A percentile compares a stretch with the other conserved stretches of the same genome.
These are phyloP conservation scores for Pseudanteris insignis DNA, from an alignment of 2,888 invertebrate species.

Conservation along the genomic window DNA sequence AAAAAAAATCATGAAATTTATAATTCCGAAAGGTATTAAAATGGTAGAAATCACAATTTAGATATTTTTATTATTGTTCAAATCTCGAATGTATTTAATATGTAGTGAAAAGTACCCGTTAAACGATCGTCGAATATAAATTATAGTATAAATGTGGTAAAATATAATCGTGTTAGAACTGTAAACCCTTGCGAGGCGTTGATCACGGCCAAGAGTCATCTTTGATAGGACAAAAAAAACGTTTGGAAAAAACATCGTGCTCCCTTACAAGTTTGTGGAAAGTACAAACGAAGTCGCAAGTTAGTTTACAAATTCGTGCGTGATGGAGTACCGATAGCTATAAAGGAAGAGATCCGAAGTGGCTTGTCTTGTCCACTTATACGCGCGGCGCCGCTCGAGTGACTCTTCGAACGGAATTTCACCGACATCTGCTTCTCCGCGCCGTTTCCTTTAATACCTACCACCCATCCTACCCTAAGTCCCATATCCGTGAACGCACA, in stretches of 20 bases:
- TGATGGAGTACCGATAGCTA: constrained; percentile 53
- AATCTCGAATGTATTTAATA: too few species aligned
- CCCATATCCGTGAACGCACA: constrained; percentile 44
- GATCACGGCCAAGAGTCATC: constrained; percentile 36
- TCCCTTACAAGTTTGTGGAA: constrained; percentile 35
- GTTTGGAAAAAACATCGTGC: constrained; percentile 19
- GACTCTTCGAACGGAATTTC: constrained; percentile 64
- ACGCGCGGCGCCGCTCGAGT: constrained; percentile 63
- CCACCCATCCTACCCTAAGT: constrained; percentile 42
- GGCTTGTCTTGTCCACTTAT: constrained; percentile 66
- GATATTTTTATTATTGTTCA: too few species aligned
- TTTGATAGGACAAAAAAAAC: constrained; percentile 40
- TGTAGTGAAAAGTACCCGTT: too few species aligned
- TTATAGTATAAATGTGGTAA: too few species aligned
- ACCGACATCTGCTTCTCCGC: constrained; percentile 63
- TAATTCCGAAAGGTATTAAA: too few species aligned
- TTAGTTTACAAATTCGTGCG: constrained; percentile 48
- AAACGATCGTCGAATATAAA: too few species aligned
- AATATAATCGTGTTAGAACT: too few species aligned
- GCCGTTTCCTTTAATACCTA: constrained; percentile 56
- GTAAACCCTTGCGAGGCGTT: constrained; percentile 11
- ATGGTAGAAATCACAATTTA: too few species aligned
- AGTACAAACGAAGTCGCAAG: constrained; percentile 43
- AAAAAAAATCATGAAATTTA: too few species aligned
- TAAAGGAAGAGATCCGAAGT: constrained; percentile 63